A percentile compares a stretch with the other conserved stretches of the same genome.
These are phyloP conservation scores for Notothenia coriiceps DNA, from an alignment of 2,113 vertebrate species.

Conservation along the genomic window DNA sequence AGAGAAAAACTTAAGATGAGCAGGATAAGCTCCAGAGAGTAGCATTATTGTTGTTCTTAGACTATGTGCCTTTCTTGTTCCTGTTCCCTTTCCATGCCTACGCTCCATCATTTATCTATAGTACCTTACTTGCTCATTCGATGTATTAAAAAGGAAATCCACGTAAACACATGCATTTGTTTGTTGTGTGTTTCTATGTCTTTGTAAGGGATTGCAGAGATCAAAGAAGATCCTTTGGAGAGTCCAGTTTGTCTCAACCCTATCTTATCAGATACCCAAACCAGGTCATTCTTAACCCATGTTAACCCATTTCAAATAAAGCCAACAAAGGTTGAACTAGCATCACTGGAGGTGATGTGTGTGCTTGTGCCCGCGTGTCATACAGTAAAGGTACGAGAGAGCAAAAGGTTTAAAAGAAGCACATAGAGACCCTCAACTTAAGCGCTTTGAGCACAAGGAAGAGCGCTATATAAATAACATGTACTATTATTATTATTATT, in stretches of 20 bases:
- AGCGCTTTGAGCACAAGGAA: no score
- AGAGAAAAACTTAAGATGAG: neutral
- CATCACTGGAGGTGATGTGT: constrained; percentile 5
- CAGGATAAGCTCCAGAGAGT: neutral
- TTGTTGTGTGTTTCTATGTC: constrained; percentile 10
- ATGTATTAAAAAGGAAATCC: neutral
- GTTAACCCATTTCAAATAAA: neutral
- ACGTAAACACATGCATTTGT: constrained; percentile 9
- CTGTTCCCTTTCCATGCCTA: constrained; percentile 10
- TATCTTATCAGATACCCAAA: neutral
- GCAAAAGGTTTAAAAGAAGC: constrained; percentile 36
- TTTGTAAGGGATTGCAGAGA: constrained; percentile 14
- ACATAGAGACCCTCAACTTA: constrained; percentile 49
- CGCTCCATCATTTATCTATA: neutral
- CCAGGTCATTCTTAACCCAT: neutral
- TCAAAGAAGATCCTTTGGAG: constrained; percentile 21
- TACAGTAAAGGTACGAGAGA: constrained; percentile 33
- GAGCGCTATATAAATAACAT: no score
- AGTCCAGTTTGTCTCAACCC: constrained; percentile 20
- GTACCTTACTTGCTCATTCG: no score
- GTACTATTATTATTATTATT: no score
- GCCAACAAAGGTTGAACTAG: neutral
- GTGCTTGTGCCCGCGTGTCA: constrained; percentile 15
- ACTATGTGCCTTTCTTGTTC: neutral
- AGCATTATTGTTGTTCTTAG: constrained; percentile 5